Evolutionary conservation across 1,140 invertebrate species (phyloP).

Genomic region (Drosophila arizonae): DNA sequence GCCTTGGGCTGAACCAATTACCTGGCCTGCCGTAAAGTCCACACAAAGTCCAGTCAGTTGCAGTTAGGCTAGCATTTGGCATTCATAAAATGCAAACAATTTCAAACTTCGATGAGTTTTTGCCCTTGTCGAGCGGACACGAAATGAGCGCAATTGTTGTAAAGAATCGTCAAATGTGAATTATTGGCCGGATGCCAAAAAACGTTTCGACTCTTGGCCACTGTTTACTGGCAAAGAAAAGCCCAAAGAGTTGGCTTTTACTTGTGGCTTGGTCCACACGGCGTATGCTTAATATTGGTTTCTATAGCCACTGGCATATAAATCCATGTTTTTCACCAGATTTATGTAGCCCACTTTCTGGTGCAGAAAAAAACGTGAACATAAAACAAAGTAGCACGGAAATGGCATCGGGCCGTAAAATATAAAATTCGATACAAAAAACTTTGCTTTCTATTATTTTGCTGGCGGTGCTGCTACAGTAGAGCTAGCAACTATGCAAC

Average conservation of each 20-base stretch:
- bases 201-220: constrained; percentile 9
- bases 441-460: constrained; percentile 45
- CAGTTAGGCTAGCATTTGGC: constrained; percentile 29
- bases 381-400: constrained; percentile 45
- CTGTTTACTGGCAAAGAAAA: background rate
- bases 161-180: constrained; percentile 11
- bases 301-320: constrained; percentile 18
- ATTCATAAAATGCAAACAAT: constrained; percentile 53
- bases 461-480: constrained; percentile 9
- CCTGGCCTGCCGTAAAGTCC: background rate
- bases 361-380: constrained; percentile 11
- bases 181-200: constrained; percentile 34
- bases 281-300: constrained; percentile 51
- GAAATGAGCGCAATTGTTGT: background rate
- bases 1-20: constrained; percentile 1
- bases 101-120: constrained; percentile 55
- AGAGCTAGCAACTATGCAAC: constrained; percentile 14
- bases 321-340: constrained; percentile 36
- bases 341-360: constrained; percentile 42
- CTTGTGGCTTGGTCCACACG: constrained; percentile 28
- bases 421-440: constrained; percentile 68
- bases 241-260: constrained; percentile 17
- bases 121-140: constrained; percentile 16
- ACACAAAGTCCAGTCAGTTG: constrained; percentile 8
- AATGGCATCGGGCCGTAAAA: constrained; percentile 57